A percentile compares a stretch with the other conserved stretches of the same genome.
These are phyloP conservation scores for Takifugu bimaculatus DNA, from an alignment of 2,113 vertebrate species.

Conservation along the genomic window DNA sequence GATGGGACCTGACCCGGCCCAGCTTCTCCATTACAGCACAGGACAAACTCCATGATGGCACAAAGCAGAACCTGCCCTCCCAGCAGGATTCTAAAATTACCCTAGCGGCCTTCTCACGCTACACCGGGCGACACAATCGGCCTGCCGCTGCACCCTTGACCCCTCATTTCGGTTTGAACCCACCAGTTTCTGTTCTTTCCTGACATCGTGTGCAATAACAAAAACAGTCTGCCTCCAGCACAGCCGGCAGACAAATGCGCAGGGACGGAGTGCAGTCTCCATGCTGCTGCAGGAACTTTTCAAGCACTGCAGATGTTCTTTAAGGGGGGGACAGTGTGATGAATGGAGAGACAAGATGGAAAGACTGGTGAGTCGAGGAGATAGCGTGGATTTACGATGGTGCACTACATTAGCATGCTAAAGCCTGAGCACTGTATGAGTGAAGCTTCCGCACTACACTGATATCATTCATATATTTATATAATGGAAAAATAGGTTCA, in stretches of 20 bases:
- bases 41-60: constrained; percentile 20
- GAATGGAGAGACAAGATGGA: constrained; percentile 45
- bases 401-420: constrained; percentile 50
- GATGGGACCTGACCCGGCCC: constrained; percentile 22
- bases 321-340: constrained; percentile 11
- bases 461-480: neutral
- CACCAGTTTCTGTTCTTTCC: neutral
- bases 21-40: constrained; percentile 15
- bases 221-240: constrained; percentile 35
- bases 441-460: constrained; percentile 13
- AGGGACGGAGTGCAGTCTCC: constrained; percentile 34
- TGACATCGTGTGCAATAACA: constrained; percentile 9
- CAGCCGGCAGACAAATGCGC: constrained; percentile 18
- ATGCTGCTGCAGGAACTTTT: constrained; percentile 47
- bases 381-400: constrained; percentile 30
- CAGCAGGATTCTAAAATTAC: constrained; percentile 30
- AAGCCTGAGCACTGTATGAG: constrained; percentile 51
- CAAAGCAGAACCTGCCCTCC: constrained; percentile 23
- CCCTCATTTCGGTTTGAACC: constrained; percentile 1
- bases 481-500: no score
- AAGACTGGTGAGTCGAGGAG: constrained; percentile 50
- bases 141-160: neutral
- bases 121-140: constrained; percentile 1
- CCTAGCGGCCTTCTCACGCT: neutral
- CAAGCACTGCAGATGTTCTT: constrained; percentile 25